Evolutionary conservation across 1,140 invertebrate genomes (phyloP), one percentile per base, ranked within the genome.

Genomic region (Reticulitermes speratus): DNA sequence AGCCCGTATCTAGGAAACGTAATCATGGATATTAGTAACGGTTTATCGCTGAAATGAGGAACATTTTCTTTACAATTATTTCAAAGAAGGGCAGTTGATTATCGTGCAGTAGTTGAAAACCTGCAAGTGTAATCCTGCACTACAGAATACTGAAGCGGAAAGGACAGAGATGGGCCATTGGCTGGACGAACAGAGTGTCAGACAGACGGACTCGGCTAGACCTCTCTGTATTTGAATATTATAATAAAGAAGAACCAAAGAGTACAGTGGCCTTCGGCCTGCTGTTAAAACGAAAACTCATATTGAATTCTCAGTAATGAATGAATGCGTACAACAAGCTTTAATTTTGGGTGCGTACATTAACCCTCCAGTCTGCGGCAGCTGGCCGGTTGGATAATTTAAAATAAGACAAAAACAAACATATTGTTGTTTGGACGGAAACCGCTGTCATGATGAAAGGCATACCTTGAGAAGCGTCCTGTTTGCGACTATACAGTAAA

Each of bases 331-430:
- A 25, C n/a, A 75, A 75, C n/a, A 75, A 75, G 65, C 25, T 75
- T 25, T 25, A 75, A 75, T 75, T 75, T 75, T 30, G 65, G n/a
- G 65, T 55, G 52, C 52, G 52, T 55, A 55, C 52, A 55, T 55
- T 55, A 55, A 55, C 52, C 52, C 52, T 21, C 19, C 52, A 55
- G 52, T 14, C 52, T 21, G 52, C 25, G 65, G 65, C 65, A 75
- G 65, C 65, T 75, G 65, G 65, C 65, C 65, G n/a, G 65, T 75
- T 75, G 65, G n/a, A 30, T 75, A 75, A 75, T 30, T 75, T 75
- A 30, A 75, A 75, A 30, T 11, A 75, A 75, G 65, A 30, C 7
- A 30, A 75, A 75, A 75, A 75, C n/a, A 75, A 25, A 30, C 65
- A 30, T 75, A 75, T 75, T 75, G 65, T 75, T 75, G 65, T 75